phyloP scores from a whole-genome alignment of 2,797 vertebrate genomes.

The Lacerta agilis region DNA sequence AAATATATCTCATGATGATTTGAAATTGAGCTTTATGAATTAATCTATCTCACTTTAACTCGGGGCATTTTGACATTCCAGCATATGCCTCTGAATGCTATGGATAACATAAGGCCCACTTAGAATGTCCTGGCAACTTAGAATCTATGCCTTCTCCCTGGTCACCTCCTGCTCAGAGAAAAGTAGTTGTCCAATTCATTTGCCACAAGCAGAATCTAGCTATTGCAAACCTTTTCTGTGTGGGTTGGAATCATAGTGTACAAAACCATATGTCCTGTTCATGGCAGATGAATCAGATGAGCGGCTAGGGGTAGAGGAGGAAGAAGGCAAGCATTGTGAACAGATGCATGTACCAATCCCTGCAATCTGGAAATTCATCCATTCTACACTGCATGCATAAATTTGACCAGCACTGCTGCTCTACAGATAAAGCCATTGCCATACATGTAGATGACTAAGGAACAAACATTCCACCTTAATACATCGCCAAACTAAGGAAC shows the following conservation, averaged over 20 bases:
- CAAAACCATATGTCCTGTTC: neutral
- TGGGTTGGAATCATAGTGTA: neutral
- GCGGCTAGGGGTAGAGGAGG: neutral
- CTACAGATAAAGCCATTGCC: slow-evolving; percentile 43
- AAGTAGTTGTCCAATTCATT: neutral
- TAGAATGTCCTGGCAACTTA: neutral
- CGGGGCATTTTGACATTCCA: slow-evolving; percentile 51
- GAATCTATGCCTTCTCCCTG: neutral
- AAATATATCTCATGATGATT: slow-evolving; percentile 37
- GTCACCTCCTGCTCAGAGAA: neutral
- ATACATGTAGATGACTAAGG: slow-evolving; percentile 44
- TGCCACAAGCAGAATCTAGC: neutral
- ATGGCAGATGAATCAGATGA: neutral
- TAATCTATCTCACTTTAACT: slow-evolving; percentile 34
- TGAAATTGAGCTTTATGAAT: slow-evolving; percentile 58
- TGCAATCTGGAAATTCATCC: slow-evolving; percentile 39
- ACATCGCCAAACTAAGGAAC: slow-evolving; percentile 30
- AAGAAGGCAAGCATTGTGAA: neutral
- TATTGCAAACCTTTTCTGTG: neutral
- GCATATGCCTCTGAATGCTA: slow-evolving; percentile 23
- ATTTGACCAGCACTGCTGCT: neutral
- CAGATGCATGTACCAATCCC: neutral
- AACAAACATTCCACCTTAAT: slow-evolving; percentile 33
- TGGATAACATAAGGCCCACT: slow-evolving; percentile 32
- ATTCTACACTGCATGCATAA: slow-evolving; percentile 11